These are phyloP conservation scores for Plumapathes pennacea DNA, from an alignment of 92 coral and sea anemone genomes.

Conservation along the genomic window DNA sequence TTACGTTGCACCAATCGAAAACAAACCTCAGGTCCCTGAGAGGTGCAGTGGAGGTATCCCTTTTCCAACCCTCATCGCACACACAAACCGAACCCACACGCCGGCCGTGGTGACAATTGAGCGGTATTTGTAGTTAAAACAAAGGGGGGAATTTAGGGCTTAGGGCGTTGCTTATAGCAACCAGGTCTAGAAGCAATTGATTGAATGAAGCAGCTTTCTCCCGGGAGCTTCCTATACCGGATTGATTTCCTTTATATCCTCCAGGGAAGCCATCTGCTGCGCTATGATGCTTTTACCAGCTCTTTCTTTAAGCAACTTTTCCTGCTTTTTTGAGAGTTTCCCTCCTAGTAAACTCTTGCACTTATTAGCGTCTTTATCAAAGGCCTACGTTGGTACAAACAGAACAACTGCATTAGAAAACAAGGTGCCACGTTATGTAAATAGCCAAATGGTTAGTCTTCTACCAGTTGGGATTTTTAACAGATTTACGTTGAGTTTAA, in stretches of 20 bases:
- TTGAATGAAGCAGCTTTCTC: too few relatives aligned
- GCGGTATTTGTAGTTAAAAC: constrained; percentile 65
- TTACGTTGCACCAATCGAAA: constrained; percentile 80
- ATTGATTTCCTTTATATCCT: constrained; percentile 64
- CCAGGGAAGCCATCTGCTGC: constrained; percentile 55
- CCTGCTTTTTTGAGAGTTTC: constrained; percentile 74
- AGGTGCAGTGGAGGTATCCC: constrained; percentile 83
- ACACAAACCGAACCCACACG: constrained; percentile 92
- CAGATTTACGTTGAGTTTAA: too few relatives aligned
- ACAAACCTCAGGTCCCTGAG: constrained; percentile 64
- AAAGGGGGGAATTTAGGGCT: too few relatives aligned
- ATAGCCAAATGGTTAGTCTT: too few relatives aligned
- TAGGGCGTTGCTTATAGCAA: too few relatives aligned
- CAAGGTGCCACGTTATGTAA: too few relatives aligned
- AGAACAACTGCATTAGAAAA: too few relatives aligned
- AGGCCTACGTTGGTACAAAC: constrained; percentile 88
- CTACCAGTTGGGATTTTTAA: too few relatives aligned
- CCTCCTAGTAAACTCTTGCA: constrained; percentile 86
- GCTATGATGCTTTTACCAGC: constrained; percentile 75
- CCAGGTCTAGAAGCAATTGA: too few relatives aligned
- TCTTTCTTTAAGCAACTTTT: constrained; percentile 52
- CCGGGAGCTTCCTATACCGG: too few relatives aligned
- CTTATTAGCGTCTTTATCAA: constrained; percentile 86
- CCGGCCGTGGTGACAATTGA: constrained; percentile 87
- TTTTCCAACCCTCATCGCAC: constrained; percentile 95